phyloP scores from a whole-genome alignment of 2,888 invertebrate genomes.

The Cataglyphis livida region DNA sequence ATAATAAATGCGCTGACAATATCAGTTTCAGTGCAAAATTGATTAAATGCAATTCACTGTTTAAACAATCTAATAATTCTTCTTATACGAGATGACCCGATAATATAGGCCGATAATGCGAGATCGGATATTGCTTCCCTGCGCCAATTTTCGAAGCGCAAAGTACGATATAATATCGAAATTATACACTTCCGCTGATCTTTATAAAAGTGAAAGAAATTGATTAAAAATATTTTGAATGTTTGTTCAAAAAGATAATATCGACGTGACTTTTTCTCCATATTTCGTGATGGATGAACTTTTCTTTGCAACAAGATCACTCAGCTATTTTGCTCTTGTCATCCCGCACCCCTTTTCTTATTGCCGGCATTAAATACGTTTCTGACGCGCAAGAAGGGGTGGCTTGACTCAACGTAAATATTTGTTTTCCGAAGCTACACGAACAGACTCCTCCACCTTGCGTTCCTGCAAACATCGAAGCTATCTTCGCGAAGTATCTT shows the following conservation, averaged over 20 bases:
- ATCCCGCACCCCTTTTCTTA: background rate
- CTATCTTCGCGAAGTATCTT: conserved; percentile 25
- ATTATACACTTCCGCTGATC: conserved; percentile 9
- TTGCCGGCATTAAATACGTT: conserved; percentile 54
- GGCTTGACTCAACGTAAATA: conserved; percentile 58
- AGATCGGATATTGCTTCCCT: conserved; percentile 1
- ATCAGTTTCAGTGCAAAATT: conserved; percentile 44
- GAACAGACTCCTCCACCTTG: conserved; percentile 31
- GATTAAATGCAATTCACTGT: conserved; percentile 40
- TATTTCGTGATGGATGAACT: background rate
- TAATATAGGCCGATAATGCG: conserved; percentile 31
- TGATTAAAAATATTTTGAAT: background rate
- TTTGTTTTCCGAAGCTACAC: conserved; percentile 59
- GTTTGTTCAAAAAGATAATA: background rate
- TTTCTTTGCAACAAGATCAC: background rate
- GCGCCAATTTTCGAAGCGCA: conserved; percentile 7
- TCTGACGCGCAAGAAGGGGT: conserved; percentile 25
- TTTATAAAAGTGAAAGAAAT: background rate
- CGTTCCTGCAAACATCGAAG: conserved; percentile 10
- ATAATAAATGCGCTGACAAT: conserved; percentile 38
- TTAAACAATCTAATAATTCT: conserved; percentile 47
- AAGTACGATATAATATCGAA: background rate
- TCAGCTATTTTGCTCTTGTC: background rate
- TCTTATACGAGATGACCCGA: background rate
- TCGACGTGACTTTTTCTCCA: background rate